These are phyloP conservation scores for Periparus ater DNA, from an alignment of 2,797 vertebrate species.

Conservation along the genomic window DNA sequence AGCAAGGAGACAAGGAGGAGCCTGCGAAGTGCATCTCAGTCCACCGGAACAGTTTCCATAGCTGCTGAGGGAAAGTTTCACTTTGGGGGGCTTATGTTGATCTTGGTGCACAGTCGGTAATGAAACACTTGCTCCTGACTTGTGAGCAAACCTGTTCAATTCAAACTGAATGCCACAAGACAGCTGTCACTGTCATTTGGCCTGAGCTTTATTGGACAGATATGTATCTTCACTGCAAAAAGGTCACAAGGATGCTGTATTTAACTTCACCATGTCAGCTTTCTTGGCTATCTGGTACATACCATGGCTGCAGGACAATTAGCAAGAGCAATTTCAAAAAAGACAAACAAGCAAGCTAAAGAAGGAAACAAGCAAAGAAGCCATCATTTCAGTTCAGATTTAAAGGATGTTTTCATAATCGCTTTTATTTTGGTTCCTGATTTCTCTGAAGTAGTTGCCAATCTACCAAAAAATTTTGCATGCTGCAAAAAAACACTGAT, in stretches of 20 bases:
- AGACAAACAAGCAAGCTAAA: neutral
- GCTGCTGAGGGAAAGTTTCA: slow-evolving; percentile 22
- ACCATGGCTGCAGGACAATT: slow-evolving; percentile 58
- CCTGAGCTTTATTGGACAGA: slow-evolving; percentile 80
- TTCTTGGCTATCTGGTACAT: slow-evolving; percentile 66
- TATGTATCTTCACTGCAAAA: slow-evolving; percentile 68
- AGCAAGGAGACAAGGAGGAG: slow-evolving; percentile 52
- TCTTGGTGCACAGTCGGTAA: slow-evolving; percentile 71
- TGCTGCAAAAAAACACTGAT: neutral
- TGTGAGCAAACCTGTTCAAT: slow-evolving; percentile 75
- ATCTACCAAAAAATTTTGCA: neutral
- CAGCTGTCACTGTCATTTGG: slow-evolving; percentile 93
- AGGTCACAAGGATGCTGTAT: slow-evolving; percentile 70
- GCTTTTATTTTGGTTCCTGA: neutral
- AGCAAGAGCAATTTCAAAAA: slow-evolving; percentile 27
- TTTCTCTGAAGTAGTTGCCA: neutral
- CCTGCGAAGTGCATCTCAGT: slow-evolving; percentile 40
- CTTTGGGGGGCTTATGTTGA: slow-evolving; percentile 39
- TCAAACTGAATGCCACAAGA: slow-evolving; percentile 78
- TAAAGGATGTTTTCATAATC: neutral
- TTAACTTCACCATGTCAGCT: slow-evolving; percentile 72
- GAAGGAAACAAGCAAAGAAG: slow-evolving; percentile 4
- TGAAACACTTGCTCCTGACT: slow-evolving; percentile 68
- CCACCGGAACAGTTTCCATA: neutral
- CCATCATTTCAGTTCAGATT: neutral